Evolutionary conservation across 2,888 invertebrate genomes (phyloP), one percentile per base, ranked within the genome.

Genomic region (Drosophila borborema): DNA sequence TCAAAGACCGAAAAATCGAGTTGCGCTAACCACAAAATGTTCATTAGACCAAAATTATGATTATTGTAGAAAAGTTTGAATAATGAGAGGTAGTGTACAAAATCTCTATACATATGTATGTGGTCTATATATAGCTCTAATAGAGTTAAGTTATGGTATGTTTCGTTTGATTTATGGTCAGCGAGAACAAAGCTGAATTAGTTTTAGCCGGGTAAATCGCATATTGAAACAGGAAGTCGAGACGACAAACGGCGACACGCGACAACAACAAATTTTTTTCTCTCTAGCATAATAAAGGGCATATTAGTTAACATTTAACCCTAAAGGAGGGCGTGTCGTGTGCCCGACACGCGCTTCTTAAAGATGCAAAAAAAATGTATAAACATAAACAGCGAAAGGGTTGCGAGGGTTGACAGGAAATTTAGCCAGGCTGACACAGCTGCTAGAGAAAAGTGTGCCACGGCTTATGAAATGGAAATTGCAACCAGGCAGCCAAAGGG

Each of bases 291-390:
- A 73, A 72, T 77, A 69, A 74, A 78, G 74, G 74, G 80, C 81
- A 89, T 88, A 91, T 91, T 91, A 85, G 81, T 82, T 80, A 84
- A 80, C 80, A 80, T 81, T 89, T 84, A 90, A 82, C 84, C 83
- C 82, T 77, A 53, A 34, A 23, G n/a, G 23, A 20, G 20, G 48
- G 38, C 14, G 59, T 45, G 72, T 14, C 84, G 89, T 86, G 91
- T 89, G 91, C 59, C 63, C 58, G 90, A 76, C 91, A 91, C 91
- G 89, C 90, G 91, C 71, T 71, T 86, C 80, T 82, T 82, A 48
- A 80, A 74, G 85, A 85, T 80, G 75, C 77, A 72, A 74, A 73
- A 71, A 63, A 78, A 64, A 60, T 40, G 36, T 38, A 34, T 3
- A 51, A 9, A 36, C 14, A 36, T 8, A 34, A 40, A 55, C 40